Percentiles rank a stretch among this genome's conserved stretches.
phyloP scores from a whole-genome alignment of 2,797 vertebrate species.

The Miichthys miiuy region DNA sequence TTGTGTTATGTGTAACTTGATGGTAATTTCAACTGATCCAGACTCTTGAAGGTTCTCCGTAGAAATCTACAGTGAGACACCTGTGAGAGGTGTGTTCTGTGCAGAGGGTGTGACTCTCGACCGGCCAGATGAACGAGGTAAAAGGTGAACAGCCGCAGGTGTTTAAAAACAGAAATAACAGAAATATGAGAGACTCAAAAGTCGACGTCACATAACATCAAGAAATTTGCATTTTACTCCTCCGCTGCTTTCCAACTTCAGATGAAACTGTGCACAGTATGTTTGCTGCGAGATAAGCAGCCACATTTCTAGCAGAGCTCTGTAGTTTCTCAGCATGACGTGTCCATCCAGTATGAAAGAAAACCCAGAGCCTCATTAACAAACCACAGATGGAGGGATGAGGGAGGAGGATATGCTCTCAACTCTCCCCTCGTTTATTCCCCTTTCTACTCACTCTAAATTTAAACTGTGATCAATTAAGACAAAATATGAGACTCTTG shows the following conservation, averaged over 20 bases:
- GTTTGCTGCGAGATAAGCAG: conserved; percentile 1
- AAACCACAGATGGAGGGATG: conserved; percentile 64
- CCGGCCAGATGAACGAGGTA: background rate
- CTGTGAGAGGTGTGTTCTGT: background rate
- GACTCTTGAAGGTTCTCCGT: background rate
- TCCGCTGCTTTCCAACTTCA: background rate
- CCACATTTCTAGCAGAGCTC: background rate
- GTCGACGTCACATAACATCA: background rate
- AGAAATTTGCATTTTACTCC: background rate
- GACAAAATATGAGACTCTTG: background rate
- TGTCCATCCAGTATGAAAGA: conserved; percentile 12
- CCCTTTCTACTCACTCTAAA: background rate
- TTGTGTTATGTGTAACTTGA: background rate
- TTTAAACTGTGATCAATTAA: conserved; percentile 27
- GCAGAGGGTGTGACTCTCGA: background rate
- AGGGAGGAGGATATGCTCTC: conserved; percentile 29
- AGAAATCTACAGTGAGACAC: background rate
- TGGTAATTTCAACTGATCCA: background rate
- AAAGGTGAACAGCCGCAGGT: background rate
- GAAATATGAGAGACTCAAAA: background rate
- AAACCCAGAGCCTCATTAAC: conserved; percentile 60
- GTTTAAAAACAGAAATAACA: background rate
- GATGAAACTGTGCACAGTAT: background rate
- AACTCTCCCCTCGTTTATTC: conserved; percentile 17
- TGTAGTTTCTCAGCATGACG: conserved; percentile 7